Percentiles rank a stretch among this genome's conserved stretches.
Conservation (phyloP, 92 coral and sea anemone species). For the Parazoanthus swiftii region DNA sequence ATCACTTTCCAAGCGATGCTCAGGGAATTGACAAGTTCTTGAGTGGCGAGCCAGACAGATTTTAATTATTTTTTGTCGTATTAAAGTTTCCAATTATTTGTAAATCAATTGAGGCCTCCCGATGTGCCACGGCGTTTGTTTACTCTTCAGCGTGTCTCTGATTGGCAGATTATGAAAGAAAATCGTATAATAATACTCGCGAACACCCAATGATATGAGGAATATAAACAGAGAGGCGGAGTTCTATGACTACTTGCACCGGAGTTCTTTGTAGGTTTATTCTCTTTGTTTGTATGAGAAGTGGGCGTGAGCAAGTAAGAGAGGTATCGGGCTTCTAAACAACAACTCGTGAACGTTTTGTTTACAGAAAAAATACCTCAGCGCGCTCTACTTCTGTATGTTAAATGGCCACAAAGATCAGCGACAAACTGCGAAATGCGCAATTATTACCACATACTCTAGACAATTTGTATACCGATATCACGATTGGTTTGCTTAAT, state of each 20-base stretch:
- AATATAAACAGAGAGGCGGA: conserved; percentile 97
- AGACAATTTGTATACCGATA: conserved; percentile 54
- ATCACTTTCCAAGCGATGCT: conserved; percentile 96
- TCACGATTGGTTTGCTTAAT: conserved; percentile 75
- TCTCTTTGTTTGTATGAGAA: conserved; percentile 59
- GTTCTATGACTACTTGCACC: conserved; percentile 80
- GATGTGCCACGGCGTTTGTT: conserved; percentile 90
- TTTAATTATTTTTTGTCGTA: conserved; percentile 98
- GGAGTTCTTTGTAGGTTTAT: conserved; percentile 80
- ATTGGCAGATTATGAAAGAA: conserved; percentile 95
- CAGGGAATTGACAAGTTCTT: conserved; percentile 94
- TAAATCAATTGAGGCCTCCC: conserved; percentile 99
- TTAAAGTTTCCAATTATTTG: conserved; percentile 99
- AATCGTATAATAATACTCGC: conserved; percentile 92
- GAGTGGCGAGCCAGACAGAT: conserved; percentile 98
- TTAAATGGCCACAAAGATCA: conserved; percentile 33
- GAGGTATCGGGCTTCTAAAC: conserved; percentile 32
- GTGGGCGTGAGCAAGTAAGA: conserved; percentile 74
- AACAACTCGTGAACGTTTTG: conserved; percentile 33
- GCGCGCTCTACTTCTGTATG: conserved; percentile 18
- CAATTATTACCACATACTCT: conserved; percentile 46
- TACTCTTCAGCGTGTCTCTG: conserved; percentile 83
- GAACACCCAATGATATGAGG: conserved; percentile 93
- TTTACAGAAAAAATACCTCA: conserved; percentile 33
- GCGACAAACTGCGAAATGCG: conserved; percentile 41